phyloP scores from a whole-genome alignment of 1,140 invertebrate species.

The Zaprionus gabonicus region DNA sequence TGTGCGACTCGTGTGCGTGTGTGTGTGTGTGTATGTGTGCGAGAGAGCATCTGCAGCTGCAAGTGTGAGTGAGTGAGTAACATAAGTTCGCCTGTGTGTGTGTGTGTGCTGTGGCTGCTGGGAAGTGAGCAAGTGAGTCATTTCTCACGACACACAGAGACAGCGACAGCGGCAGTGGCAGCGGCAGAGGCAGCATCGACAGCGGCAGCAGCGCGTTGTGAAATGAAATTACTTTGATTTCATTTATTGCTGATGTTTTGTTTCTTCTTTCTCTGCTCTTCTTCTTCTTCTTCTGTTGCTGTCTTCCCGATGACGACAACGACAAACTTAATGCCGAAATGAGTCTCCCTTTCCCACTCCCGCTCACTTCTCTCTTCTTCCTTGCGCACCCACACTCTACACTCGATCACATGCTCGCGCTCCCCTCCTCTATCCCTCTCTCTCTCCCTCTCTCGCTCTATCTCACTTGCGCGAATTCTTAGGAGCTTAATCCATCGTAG shows the following conservation, averaged over 20 bases:
- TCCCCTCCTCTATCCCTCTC: slow-evolving; percentile 8
- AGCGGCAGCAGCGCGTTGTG: slow-evolving; percentile 9
- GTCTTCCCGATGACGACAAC: slow-evolving; percentile 21
- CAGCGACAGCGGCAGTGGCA: background rate
- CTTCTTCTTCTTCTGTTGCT: slow-evolving; percentile 16
- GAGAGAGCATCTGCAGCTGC: slow-evolving; percentile 15
- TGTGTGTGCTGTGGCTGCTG: slow-evolving; percentile 37
- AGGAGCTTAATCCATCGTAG: slow-evolving; percentile 43
- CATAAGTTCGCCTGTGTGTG: slow-evolving; percentile 3
- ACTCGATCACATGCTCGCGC: slow-evolving; percentile 11
- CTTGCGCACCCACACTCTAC: slow-evolving; percentile 6
- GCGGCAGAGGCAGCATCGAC: background rate
- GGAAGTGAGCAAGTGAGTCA: slow-evolving; percentile 74
- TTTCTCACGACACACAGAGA: slow-evolving; percentile 47
- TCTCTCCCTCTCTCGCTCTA: slow-evolving; percentile 1
- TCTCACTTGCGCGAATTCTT: slow-evolving; percentile 33
- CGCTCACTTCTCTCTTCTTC: slow-evolving; percentile 39
- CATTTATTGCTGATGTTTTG: slow-evolving; percentile 57
- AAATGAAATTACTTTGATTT: slow-evolving; percentile 71
- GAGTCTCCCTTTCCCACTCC: slow-evolving; percentile 19
- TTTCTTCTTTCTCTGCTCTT: background rate
- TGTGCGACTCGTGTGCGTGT: slow-evolving; percentile 44
- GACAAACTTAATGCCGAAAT: slow-evolving; percentile 37
- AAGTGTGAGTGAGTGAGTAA: slow-evolving; percentile 15
- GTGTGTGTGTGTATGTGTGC: slow-evolving; percentile 28